phyloP scores from a whole-genome alignment of 2,888 invertebrate genomes.

The Caradrina kadenii region DNA sequence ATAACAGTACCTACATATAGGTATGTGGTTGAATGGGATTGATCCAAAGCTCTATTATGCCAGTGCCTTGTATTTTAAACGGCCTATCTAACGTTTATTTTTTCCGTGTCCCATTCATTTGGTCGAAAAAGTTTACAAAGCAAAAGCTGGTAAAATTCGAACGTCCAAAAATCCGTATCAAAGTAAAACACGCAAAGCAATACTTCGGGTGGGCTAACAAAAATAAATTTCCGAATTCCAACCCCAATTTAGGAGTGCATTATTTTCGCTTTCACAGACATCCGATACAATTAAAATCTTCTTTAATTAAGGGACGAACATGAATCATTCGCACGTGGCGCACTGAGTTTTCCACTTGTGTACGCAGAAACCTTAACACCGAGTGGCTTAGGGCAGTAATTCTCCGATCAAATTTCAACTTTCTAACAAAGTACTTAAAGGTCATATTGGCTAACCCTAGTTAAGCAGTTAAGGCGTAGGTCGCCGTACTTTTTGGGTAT shows the following conservation, averaged over 20 bases:
- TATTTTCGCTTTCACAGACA: slow-evolving; percentile 91
- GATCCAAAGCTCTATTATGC: slow-evolving; percentile 25
- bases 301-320: slow-evolving; percentile 90
- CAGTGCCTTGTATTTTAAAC: slow-evolving; percentile 25
- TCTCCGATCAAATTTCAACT: slow-evolving; percentile 74
- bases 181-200: slow-evolving; percentile 83
- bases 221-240: slow-evolving; percentile 87
- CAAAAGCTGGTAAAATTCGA: slow-evolving; percentile 60
- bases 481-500: slow-evolving; percentile 81
- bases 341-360: slow-evolving; percentile 89
- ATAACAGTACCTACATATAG: slow-evolving; percentile 14
- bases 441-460: slow-evolving; percentile 68
- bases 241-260: slow-evolving; percentile 90
- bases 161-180: slow-evolving; percentile 72
- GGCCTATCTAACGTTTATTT: slow-evolving; percentile 47
- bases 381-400: slow-evolving; percentile 72
- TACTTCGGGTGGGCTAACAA: slow-evolving; percentile 82
- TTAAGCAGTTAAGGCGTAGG: slow-evolving; percentile 78
- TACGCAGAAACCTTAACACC: slow-evolving; percentile 79
- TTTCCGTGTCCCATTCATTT: slow-evolving; percentile 33
- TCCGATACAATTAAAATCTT: slow-evolving; percentile 91
- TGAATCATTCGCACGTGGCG: slow-evolving; percentile 91
- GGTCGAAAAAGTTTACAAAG: slow-evolving; percentile 45
- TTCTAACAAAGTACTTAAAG: slow-evolving; percentile 71
- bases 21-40: slow-evolving; percentile 11